These are phyloP conservation scores for Eubasilissa regina DNA, from an alignment of 1,140 invertebrate genomes.

Conservation along the genomic window DNA sequence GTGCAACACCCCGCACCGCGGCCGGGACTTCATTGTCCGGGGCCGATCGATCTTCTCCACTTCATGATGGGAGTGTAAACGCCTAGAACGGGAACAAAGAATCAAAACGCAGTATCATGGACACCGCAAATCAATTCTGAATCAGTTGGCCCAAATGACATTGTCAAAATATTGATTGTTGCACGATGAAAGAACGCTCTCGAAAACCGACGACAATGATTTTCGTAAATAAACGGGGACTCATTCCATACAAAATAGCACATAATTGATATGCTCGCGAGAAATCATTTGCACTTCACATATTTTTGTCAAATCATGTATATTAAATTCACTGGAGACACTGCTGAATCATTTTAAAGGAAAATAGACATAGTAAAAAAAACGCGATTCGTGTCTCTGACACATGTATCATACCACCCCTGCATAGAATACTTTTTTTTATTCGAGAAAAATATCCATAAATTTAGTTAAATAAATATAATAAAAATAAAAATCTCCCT, in stretches of 20 bases:
- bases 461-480: no score
- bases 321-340: background rate
- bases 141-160: conserved; percentile 46
- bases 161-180: conserved; percentile 58
- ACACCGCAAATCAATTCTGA: conserved; percentile 38
- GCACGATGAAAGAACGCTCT: conserved; percentile 29
- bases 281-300: conserved; percentile 16
- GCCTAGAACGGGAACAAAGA: conserved; percentile 35
- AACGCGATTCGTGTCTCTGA: no score
- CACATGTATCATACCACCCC: no score
- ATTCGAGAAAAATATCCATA: no score
- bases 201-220: conserved; percentile 19
- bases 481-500: no score
- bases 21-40: conserved; percentile 14
- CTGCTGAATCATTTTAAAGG: conserved; percentile 10
- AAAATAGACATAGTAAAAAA: no score
- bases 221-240: conserved; percentile 1
- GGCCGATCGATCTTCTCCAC: conserved; percentile 55
- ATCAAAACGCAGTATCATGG: conserved; percentile 45
- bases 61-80: conserved; percentile 54
- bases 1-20: background rate
- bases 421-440: no score
- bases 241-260: background rate
- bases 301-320: conserved; percentile 8
- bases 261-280: conserved; percentile 2